Conservation (phyloP, 2,888 invertebrate genomes). For the Argynnis bischoffii region DNA sequence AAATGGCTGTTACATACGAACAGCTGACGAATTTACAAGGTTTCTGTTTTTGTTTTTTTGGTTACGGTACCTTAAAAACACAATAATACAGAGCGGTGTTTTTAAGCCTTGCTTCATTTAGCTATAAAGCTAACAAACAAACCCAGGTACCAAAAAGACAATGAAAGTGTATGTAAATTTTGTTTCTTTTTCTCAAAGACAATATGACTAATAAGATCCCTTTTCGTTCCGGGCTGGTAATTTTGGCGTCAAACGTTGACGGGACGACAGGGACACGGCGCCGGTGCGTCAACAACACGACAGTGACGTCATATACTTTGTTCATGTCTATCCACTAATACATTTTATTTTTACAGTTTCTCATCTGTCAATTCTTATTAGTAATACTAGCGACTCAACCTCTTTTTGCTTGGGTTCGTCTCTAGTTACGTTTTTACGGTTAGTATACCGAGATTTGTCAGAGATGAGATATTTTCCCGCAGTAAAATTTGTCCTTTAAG, state of each 20-base stretch:
- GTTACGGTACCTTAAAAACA: too few species aligned
- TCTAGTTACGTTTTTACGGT: too few species aligned
- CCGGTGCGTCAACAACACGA: constrained; percentile 38
- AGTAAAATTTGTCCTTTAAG: too few species aligned
- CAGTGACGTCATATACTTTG: constrained; percentile 34
- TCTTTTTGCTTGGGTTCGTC: too few species aligned
- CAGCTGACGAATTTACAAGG: too few species aligned
- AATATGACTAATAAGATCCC: constrained; percentile 13
- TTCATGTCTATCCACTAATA: background rate
- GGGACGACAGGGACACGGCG: constrained; percentile 45
- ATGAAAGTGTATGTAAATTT: constrained; percentile 1
- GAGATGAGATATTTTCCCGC: too few species aligned
- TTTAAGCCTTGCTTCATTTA: background rate
- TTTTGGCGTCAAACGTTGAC: constrained; percentile 44
- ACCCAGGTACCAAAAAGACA: background rate
- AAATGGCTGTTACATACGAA: too few species aligned
- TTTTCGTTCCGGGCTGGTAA: constrained; percentile 24
- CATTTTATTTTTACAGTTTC: background rate
- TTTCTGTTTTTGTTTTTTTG: too few species aligned
- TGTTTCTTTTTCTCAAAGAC: background rate
- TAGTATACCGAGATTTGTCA: too few species aligned
- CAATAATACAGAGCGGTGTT: too few species aligned
- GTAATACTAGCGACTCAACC: too few species aligned
- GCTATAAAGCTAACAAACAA: constrained; percentile 1
- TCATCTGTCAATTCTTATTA: too few species aligned